Evolutionary conservation across 2,888 invertebrate species (phyloP).

Genomic region (Desoria tigrina): DNA sequence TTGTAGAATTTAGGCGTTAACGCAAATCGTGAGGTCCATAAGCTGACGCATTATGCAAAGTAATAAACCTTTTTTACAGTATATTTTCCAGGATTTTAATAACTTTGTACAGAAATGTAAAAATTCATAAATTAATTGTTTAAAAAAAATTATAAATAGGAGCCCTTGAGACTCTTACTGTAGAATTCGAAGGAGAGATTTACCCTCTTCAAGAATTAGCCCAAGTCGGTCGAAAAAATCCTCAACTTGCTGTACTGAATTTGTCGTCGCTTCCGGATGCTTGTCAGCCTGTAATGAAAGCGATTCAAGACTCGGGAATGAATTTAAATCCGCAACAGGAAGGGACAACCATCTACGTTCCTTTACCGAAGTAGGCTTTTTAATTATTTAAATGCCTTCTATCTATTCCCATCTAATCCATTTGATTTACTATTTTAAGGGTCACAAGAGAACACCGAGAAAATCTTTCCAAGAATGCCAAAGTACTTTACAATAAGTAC

Average conservation of each 20-base stretch:
- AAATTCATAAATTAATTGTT: not conserved
- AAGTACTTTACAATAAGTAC: slow-evolving; percentile 74
- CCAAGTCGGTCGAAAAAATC: slow-evolving; percentile 82
- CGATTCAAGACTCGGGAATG: slow-evolving; percentile 78
- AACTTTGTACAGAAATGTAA: slow-evolving; percentile 1
- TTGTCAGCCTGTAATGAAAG: slow-evolving; percentile 74
- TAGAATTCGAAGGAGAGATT: slow-evolving; percentile 75
- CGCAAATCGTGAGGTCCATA: no score
- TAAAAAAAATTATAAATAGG: slow-evolving; percentile 60
- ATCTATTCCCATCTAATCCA: no score
- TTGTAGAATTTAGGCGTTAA: not conserved
- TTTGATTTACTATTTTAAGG: slow-evolving; percentile 59
- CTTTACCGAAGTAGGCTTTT: slow-evolving; percentile 75
- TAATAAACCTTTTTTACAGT: not conserved
- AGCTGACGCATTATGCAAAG: slow-evolving; percentile 1
- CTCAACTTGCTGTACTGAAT: slow-evolving; percentile 81
- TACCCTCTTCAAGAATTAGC: slow-evolving; percentile 85
- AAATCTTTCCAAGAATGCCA: slow-evolving; percentile 82
- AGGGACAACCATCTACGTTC: slow-evolving; percentile 83
- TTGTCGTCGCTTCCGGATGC: slow-evolving; percentile 83
- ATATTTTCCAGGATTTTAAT: not conserved
- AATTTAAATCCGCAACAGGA: slow-evolving; percentile 94
- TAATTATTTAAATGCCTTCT: not conserved
- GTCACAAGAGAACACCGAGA: slow-evolving; percentile 93
- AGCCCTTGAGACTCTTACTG: slow-evolving; percentile 73